Evolutionary conservation across 2,888 invertebrate species (phyloP), one percentile per base, ranked within the genome.

Genomic region (Drosophila fulvimacula): DNA sequence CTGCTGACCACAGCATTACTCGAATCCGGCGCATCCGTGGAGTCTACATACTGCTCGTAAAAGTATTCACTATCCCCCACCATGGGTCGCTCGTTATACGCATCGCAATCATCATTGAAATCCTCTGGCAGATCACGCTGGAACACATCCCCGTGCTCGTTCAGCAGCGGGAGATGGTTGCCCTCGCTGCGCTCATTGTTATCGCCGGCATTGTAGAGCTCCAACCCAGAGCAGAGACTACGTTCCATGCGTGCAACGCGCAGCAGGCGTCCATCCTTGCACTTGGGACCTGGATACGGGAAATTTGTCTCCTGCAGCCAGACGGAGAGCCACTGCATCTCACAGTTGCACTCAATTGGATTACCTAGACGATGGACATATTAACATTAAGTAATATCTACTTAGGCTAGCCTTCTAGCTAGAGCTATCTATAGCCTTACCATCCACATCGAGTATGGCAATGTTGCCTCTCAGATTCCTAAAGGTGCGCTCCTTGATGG

Each of bases 31-130:
- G 71, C 67, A 51, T 85, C 83, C 9, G 95, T 95, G 91, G 96
- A 96, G 90, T 97, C 97, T 0, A 96, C 94, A 90, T 96, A 97
- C 77, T 97, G 96, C 82, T 96, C 96, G 89, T 96, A 96, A 82
- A 96, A 95, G 85, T 96, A 96, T 88, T 97, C 96, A 1, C 96
- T 95, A 90, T 96, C 96, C 88, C 95, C 95, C 6, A 96, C 96
- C 3, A 94, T 93, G 6, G 96, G 95, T 53, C 94, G 93, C 70
- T 94, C 93, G 55, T 93, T 93, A 17, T 55, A 46, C 0, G 91
- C 79, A 17, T 91, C 92, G 56, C 93, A 93, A 93, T 84, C 93
- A 91, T 95, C 92, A 17, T 69, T 90, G 36, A 90, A 81, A 11
- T 92, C 93, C 94, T 94, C 55, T 93, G 93, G 55, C 93, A 94